Evolutionary conservation across 2,113 vertebrate genomes (phyloP).

Genomic region (Chaenogobius annularis): DNA sequence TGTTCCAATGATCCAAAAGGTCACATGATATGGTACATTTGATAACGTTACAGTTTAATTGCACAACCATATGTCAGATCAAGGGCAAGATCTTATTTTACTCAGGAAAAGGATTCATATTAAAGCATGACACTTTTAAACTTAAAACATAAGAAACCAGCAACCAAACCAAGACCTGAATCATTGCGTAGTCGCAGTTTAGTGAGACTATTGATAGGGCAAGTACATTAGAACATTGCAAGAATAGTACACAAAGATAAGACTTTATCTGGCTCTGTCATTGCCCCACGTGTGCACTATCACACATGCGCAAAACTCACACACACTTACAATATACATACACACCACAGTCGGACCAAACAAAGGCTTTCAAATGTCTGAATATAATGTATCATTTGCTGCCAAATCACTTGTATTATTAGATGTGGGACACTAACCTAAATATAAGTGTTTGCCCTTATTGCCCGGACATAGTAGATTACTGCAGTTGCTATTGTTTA

Average conservation of each 20-base stretch:
- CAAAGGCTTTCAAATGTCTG: neutral
- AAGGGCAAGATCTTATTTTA: neutral
- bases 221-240: slow-evolving; percentile 36
- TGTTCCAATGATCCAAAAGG: slow-evolving; percentile 43
- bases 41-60: slow-evolving; percentile 14
- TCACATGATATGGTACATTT: slow-evolving; percentile 38
- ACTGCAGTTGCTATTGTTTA: slow-evolving; percentile 32
- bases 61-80: neutral
- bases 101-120: neutral
- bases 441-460: slow-evolving; percentile 36
- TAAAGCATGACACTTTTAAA: neutral
- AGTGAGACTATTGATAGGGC: slow-evolving; percentile 1
- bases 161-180: neutral
- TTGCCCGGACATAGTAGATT: slow-evolving; percentile 50
- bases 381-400: neutral
- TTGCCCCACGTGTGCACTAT: slow-evolving; percentile 22
- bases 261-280: slow-evolving; percentile 46
- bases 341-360: slow-evolving; percentile 15
- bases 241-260: slow-evolving; percentile 54
- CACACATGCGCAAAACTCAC: slow-evolving; percentile 2
- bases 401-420: neutral
- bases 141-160: neutral
- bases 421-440: slow-evolving; percentile 20
- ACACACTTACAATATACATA: slow-evolving; percentile 14
- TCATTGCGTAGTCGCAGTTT: neutral